These are phyloP conservation scores for Eristalis pertinax DNA, from an alignment of 2,888 invertebrate genomes.

Conservation along the genomic window DNA sequence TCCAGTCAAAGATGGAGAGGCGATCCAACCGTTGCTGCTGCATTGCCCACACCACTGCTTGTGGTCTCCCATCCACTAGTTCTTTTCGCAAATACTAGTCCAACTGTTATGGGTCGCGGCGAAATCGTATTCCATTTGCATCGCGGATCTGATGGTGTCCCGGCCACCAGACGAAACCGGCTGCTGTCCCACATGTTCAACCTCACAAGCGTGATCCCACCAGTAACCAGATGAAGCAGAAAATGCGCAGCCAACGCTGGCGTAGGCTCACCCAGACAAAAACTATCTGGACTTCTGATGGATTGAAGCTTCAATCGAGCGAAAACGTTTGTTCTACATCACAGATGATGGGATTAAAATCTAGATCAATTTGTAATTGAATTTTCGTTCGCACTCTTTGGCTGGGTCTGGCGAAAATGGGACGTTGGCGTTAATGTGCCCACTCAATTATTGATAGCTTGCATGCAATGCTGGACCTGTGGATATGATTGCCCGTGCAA, in stretches of 20 bases:
- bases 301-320: constrained; percentile 51
- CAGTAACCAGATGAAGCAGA: neutral
- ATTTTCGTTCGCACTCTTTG: constrained; percentile 28
- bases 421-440: constrained; percentile 29
- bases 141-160: constrained; percentile 47
- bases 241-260: neutral
- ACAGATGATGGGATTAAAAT: constrained; percentile 12
- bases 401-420: neutral
- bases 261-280: neutral
- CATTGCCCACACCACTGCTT: constrained; percentile 12
- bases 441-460: neutral
- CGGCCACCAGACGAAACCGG: constrained; percentile 53
- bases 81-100: constrained; percentile 11
- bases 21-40: constrained; percentile 3
- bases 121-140: constrained; percentile 61
- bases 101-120: constrained; percentile 40
- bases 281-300: constrained; percentile 32
- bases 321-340: constrained; percentile 64
- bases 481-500: constrained; percentile 15
- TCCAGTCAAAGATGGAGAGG: constrained; percentile 56
- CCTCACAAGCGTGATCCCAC: constrained; percentile 54
- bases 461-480: constrained; percentile 2
- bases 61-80: constrained; percentile 10
- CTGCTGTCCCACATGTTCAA: constrained; percentile 54
- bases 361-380: constrained; percentile 65